Base-by-base conservation (phyloP, 2,797 vertebrate genomes). In the Alcedo quadribrachys region DNA sequence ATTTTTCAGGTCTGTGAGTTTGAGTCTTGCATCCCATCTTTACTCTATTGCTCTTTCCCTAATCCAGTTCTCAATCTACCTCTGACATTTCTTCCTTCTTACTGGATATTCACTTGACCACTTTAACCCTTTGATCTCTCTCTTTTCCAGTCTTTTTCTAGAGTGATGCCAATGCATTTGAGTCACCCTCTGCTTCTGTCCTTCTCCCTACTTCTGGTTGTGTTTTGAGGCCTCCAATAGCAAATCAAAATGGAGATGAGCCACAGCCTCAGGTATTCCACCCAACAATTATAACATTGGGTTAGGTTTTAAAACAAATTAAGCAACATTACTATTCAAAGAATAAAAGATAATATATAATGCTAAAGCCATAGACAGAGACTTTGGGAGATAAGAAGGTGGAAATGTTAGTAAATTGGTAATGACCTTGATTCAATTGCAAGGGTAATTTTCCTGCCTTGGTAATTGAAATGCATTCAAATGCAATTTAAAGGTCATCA, bases 401-500 rank as follows among this genome's bases (percentile, higher is more conserved):
- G 69, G 63, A 83, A 28, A 53, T 50, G 25, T 71, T 83, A 75
- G 58, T 66, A 80, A 65, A 67, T 84, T 84, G 46, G 11, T 92
- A 82, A 86, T 80, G 83, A 92, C 89, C 83, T 95, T 88, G 74
- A 25, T 90, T 71, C 68, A 40, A 79, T 94, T 95, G 65, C 65
- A 57, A 67, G 61, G 12, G 65, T 90, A 80, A 74, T 95, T 91
- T 87, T 93, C 80, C 77, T 84, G 48, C 53, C 48, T 86, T 18
- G 9, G 37, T 93, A 86, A 70, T 74, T 90, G 81, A 92, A 96
- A 84, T 84, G 48, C 61, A 79, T 94, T 94, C 71, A 93, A 53
- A 67, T 90, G 45, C 35, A 89, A 91, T 84, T 93, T 94, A 81
- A 93, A 92, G 89, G 83, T 90, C 68, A 82, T 89, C 55, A 80